phyloP scores from a whole-genome alignment of 37 sponge, comb jelly and placozoan genomes.

The Diacarnus erythraeanus region DNA sequence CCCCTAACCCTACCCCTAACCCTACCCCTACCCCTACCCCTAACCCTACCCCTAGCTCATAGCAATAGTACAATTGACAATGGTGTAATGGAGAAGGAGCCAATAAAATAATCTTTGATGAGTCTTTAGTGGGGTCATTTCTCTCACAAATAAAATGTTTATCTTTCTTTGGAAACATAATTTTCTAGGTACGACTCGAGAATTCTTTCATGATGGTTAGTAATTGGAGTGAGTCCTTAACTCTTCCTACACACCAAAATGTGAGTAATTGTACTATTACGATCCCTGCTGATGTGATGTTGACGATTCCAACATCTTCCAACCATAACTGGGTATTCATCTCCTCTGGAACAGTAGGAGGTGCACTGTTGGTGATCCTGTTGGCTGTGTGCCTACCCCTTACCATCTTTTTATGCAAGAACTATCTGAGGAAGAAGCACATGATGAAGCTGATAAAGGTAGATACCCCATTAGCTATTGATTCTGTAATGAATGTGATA shows the following conservation, averaged over 20 bases:
- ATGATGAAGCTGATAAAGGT: neutral
- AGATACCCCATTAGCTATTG: neutral
- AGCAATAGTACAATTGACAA: no score
- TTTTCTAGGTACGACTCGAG: neutral
- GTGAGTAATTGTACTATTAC: conserved; percentile 2
- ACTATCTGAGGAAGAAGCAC: neutral
- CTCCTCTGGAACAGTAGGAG: neutral
- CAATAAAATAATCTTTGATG: no score
- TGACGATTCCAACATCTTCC: neutral
- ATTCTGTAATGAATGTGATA: no score
- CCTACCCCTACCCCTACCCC: no score
- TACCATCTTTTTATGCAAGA: neutral
- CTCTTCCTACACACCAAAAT: conserved; percentile 26
- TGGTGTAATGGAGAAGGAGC: no score
- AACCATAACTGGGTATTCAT: neutral
- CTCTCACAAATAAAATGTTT: neutral
- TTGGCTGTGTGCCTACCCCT: neutral
- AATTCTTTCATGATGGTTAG: conserved; percentile 16
- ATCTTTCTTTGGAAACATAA: neutral
- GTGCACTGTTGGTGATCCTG: neutral
- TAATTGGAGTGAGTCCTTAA: conserved; percentile 41
- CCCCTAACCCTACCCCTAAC: no score
- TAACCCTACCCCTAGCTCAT: no score
- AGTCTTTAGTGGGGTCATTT: no score
- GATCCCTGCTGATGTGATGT: no score